Evolutionary conservation across 2,888 invertebrate species (phyloP).

Genomic region (Leucoma salicis): DNA sequence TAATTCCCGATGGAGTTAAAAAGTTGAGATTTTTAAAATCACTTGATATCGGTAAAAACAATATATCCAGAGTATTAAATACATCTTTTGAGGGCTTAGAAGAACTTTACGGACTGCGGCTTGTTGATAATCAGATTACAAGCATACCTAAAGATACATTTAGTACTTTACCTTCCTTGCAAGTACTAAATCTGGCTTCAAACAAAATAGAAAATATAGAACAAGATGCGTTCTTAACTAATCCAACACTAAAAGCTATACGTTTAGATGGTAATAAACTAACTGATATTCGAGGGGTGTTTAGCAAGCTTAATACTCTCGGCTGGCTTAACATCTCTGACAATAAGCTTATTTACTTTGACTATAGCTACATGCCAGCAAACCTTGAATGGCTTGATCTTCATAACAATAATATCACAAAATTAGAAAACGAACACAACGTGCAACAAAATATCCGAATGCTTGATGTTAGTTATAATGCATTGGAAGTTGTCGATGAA

Average conservation of each 20-base stretch:
- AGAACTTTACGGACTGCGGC: slow-evolving; percentile 87
- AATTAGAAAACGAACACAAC: slow-evolving; percentile 88
- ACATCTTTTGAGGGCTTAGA: slow-evolving; percentile 88
- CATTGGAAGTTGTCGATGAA: slow-evolving; percentile 85
- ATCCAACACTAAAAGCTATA: slow-evolving; percentile 87
- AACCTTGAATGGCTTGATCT: slow-evolving; percentile 91
- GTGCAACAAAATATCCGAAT: slow-evolving; percentile 86
- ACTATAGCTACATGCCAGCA: slow-evolving; percentile 89
- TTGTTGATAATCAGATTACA: slow-evolving; percentile 90
- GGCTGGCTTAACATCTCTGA: slow-evolving; percentile 92
- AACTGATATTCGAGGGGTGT: slow-evolving; percentile 88
- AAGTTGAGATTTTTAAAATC: slow-evolving; percentile 87
- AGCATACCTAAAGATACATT: slow-evolving; percentile 89
- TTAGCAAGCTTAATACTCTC: slow-evolving; percentile 86
- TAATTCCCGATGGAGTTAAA: slow-evolving; percentile 85
- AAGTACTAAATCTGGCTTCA: slow-evolving; percentile 90
- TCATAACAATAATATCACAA: slow-evolving; percentile 88
- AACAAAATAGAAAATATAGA: slow-evolving; percentile 89
- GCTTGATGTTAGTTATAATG: slow-evolving; percentile 89
- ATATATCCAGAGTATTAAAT: slow-evolving; percentile 86
- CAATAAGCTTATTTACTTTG: slow-evolving; percentile 89
- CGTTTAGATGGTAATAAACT: slow-evolving; percentile 90
- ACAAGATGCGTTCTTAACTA: slow-evolving; percentile 88
- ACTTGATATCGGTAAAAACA: slow-evolving; percentile 91
- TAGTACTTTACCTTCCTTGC: slow-evolving; percentile 86